phyloP scores from a whole-genome alignment of 1,140 invertebrate species.

The Zaprionus vittiger region DNA sequence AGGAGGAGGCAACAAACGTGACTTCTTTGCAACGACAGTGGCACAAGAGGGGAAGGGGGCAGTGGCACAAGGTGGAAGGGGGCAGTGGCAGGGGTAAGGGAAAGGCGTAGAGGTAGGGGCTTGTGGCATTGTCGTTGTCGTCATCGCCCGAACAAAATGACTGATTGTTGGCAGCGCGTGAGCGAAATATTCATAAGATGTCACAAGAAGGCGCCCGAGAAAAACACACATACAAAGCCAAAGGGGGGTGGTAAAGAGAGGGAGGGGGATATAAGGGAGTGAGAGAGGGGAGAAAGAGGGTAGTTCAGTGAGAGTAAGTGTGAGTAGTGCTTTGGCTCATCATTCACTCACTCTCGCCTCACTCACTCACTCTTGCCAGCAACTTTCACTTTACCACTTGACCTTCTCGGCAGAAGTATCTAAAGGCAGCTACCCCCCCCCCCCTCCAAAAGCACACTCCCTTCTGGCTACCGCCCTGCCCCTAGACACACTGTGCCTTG shows the following conservation, averaged over 20 bases:
- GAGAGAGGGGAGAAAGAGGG: background rate
- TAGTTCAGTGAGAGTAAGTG: background rate
- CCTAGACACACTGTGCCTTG: background rate
- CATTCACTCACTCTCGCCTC: background rate
- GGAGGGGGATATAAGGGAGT: background rate
- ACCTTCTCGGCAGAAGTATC: constrained; percentile 1
- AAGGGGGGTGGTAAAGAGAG: background rate
- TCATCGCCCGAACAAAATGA: constrained; percentile 61
- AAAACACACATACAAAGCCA: constrained; percentile 6
- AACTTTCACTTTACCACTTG: constrained; percentile 11
- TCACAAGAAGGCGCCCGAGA: constrained; percentile 26
- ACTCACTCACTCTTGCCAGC: background rate
- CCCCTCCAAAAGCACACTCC: background rate
- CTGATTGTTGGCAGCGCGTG: constrained; percentile 78
- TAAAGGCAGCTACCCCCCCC: background rate
- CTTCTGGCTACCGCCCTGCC: too few species aligned
- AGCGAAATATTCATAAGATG: constrained; percentile 77
- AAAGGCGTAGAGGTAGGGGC: background rate
- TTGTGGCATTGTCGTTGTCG: constrained; percentile 15
- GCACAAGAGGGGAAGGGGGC: background rate
- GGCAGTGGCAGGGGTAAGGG: background rate
- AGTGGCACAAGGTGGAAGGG: background rate
- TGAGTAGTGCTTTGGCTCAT: background rate
- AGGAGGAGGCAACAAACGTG: constrained; percentile 52
- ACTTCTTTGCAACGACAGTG: constrained; percentile 45